Conservation (phyloP, 2,888 invertebrate genomes). For the Apamea crenata region DNA sequence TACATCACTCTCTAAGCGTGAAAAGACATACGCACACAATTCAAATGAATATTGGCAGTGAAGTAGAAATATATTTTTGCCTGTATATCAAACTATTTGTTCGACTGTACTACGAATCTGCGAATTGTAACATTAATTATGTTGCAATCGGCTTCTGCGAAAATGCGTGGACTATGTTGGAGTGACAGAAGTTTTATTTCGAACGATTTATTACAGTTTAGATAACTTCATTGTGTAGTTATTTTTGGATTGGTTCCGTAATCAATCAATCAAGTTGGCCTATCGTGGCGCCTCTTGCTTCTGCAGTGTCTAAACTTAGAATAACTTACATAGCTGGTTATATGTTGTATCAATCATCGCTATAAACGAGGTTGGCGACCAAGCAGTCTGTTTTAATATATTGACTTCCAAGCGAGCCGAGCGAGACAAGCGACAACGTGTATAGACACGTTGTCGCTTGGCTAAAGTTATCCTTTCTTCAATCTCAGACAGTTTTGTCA, state of each 20-base stretch:
- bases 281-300: constrained; percentile 10
- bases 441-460: not conserved
- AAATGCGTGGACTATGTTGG: constrained; percentile 47
- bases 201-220: constrained; percentile 39
- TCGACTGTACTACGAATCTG: constrained; percentile 55
- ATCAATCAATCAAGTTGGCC: constrained; percentile 27
- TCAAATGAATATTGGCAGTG: not conserved
- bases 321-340: not conserved
- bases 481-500: not conserved
- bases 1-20: not conserved
- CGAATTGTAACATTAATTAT: constrained; percentile 63
- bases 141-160: constrained; percentile 62
- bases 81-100: not conserved
- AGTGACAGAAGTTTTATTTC: constrained; percentile 50
- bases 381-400: not conserved
- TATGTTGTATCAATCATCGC: constrained; percentile 7
- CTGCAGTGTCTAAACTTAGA: constrained; percentile 26
- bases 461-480: not conserved
- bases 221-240: constrained; percentile 34
- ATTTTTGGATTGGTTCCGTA: constrained; percentile 31
- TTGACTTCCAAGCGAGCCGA: not conserved
- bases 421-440: not conserved
- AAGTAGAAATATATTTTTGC: not conserved
- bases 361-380: not conserved
- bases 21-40: not conserved